Evolutionary conservation across 2,888 invertebrate species (phyloP).

Genomic region (Morpho achilles): DNA sequence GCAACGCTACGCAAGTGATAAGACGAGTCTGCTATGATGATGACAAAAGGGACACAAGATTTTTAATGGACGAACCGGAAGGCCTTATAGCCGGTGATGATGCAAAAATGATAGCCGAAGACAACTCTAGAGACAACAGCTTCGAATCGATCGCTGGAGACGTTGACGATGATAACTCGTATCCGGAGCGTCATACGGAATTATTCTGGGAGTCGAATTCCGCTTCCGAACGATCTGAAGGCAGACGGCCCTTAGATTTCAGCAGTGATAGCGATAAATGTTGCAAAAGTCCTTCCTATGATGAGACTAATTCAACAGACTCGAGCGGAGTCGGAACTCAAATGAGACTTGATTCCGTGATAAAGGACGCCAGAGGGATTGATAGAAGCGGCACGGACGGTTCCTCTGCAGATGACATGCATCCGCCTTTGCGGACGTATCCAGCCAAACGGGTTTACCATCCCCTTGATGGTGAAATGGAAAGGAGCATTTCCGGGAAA

Average conservation of each 20-base stretch:
- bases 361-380: conserved; percentile 59
- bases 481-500: conserved; percentile 65
- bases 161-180: conserved; percentile 54
- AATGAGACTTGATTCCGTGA: conserved; percentile 67
- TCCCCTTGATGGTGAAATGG: conserved; percentile 43
- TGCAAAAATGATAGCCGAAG: conserved; percentile 57
- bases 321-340: conserved; percentile 60
- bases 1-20: conserved; percentile 67
- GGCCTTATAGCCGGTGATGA: conserved; percentile 51
- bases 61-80: conserved; percentile 53
- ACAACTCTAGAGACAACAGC: conserved; percentile 50
- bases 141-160: conserved; percentile 49
- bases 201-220: conserved; percentile 71
- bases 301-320: conserved; percentile 66
- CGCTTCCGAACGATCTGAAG: conserved; percentile 56
- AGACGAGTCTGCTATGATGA: conserved; percentile 60
- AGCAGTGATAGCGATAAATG: conserved; percentile 74
- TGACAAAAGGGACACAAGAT: conserved; percentile 45
- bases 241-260: conserved; percentile 54
- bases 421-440: conserved; percentile 62
- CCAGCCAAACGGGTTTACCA: conserved; percentile 52
- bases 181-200: conserved; percentile 61
- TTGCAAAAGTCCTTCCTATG: conserved; percentile 65
- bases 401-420: conserved; percentile 52
- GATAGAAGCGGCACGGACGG: conserved; percentile 51